Conservation (phyloP, 1,140 invertebrate species). For the Drosophila jambulina region DNA sequence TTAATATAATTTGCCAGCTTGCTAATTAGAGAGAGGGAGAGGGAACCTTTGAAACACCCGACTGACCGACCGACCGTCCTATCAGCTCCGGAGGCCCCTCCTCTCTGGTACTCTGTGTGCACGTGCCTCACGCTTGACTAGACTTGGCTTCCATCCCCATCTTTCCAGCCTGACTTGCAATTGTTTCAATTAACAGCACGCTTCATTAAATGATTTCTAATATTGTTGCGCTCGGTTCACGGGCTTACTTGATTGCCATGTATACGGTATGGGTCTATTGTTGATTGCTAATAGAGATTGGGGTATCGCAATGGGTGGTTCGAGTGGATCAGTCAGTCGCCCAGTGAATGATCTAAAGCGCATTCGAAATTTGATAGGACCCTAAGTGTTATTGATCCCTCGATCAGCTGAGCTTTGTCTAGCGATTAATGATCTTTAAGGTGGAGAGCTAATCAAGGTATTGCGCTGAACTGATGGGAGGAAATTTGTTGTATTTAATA, state of each 20-base stretch:
- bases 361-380: slow-evolving; percentile 26
- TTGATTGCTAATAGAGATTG: slow-evolving; percentile 4
- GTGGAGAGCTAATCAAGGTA: not conserved
- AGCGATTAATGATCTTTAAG: slow-evolving; percentile 2
- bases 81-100: slow-evolving; percentile 17
- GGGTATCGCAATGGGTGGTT: not conserved
- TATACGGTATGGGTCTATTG: slow-evolving; percentile 16
- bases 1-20: slow-evolving; percentile 36
- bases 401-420: slow-evolving; percentile 10
- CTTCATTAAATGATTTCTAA: slow-evolving; percentile 46
- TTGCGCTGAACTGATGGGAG: too few relatives aligned
- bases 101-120: slow-evolving; percentile 11
- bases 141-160: not conserved
- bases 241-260: slow-evolving; percentile 40
- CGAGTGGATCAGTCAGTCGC: slow-evolving; percentile 25
- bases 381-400: slow-evolving; percentile 23
- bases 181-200: slow-evolving; percentile 60
- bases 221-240: slow-evolving; percentile 44
- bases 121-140: slow-evolving; percentile 62
- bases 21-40: slow-evolving; percentile 39
- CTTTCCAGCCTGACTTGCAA: slow-evolving; percentile 14
- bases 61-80: slow-evolving; percentile 3
- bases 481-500: too few relatives aligned
- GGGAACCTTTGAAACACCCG: not conserved
- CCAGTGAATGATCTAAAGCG: slow-evolving; percentile 27